Evolutionary conservation across 2,888 invertebrate species (phyloP), one percentile per base, ranked within the genome.

Genomic region (Hydrotaea diabolus): DNA sequence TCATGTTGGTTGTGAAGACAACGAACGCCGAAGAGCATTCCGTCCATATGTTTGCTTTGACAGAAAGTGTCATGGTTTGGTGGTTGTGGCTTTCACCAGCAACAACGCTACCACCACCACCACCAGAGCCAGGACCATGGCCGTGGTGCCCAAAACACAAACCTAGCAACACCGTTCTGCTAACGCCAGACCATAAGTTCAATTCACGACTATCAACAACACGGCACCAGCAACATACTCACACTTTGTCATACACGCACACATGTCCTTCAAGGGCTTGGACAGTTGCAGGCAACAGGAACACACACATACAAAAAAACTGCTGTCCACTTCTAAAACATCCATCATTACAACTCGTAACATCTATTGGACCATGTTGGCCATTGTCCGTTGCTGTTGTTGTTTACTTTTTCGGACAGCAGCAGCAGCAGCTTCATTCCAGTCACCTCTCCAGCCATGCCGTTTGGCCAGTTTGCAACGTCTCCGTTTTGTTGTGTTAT

Each of bases 301-400:
- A 23, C n/a, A 5, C 15, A 9, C 11, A 39, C 4, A 13, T 9
- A 11, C 5, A 55, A 55, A 55, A 71, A 73, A 73, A 59, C 17
- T 59, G 69, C 76, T 78, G 69, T 69, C 69, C 43, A 46, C 43
- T 66, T 46, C 69, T 69, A 69, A 72, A 72, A 66, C 84, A 85
- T 85, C 59, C 76, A 79, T 85, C 84, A 85, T 76, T 85, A 73
- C 64, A 81, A 81, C 43, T 76, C 57, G 76, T 59, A 79, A 76
- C 71, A 81, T 79, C 80, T 80, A 66, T 64, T 49, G 39, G 17
- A 17, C 55, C 46, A 19, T 64, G 64, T 77, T 43, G 62, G 19
- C 8, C 46, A 46, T 46, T 76, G 62, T n/a, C n/a, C n/a, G n/a
- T 26, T 7, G 74, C 19, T 15, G 17, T 23, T 53, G 43, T 59